phyloP scores from a whole-genome alignment of 2,113 vertebrate species.

The Salvelinus sp. region DNA sequence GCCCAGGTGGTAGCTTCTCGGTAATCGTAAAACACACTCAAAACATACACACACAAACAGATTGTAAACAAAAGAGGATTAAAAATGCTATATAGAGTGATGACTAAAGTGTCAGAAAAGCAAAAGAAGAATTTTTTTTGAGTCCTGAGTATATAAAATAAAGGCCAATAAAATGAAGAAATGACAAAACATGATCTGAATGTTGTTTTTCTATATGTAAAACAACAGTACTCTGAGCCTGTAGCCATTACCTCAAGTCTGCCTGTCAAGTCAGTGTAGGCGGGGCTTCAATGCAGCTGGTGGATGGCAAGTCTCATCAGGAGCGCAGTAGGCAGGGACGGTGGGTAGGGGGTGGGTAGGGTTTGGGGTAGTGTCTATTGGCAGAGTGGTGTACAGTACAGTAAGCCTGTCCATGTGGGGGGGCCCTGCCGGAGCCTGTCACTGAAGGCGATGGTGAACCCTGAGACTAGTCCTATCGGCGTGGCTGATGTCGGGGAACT shows the following conservation, averaged over 20 bases:
- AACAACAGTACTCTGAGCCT: not conserved
- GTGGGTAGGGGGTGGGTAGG: conserved; percentile 27
- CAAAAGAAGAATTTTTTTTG: conserved; percentile 36
- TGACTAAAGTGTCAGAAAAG: conserved; percentile 56
- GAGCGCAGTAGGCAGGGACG: conserved; percentile 11
- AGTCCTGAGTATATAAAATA: conserved; percentile 74
- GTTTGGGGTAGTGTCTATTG: conserved; percentile 19
- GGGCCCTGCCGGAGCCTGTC: not conserved
- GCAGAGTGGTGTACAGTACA: conserved; percentile 10
- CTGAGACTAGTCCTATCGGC: conserved; percentile 73
- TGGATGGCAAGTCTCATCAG: conserved; percentile 17
- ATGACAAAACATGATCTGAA: conserved; percentile 15
- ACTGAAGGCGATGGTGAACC: not conserved
- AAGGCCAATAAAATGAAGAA: conserved; percentile 51
- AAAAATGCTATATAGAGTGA: conserved; percentile 45
- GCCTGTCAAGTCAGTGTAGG: not conserved
- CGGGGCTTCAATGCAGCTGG: conserved; percentile 3
- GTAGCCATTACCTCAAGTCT: not conserved
- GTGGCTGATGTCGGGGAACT: conserved; percentile 84
- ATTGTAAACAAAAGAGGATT: conserved; percentile 45
- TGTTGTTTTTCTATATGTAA: conserved; percentile 1
- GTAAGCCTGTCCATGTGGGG: not conserved
- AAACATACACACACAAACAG: conserved; percentile 9
- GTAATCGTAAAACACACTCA: conserved; percentile 38
- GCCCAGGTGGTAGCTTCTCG: conserved; percentile 49